Percentiles rank a stretch among this genome's conserved stretches.
Evolutionary conservation across 2,113 vertebrate genomes (phyloP).

Genomic region (Siphamia tubifer): DNA sequence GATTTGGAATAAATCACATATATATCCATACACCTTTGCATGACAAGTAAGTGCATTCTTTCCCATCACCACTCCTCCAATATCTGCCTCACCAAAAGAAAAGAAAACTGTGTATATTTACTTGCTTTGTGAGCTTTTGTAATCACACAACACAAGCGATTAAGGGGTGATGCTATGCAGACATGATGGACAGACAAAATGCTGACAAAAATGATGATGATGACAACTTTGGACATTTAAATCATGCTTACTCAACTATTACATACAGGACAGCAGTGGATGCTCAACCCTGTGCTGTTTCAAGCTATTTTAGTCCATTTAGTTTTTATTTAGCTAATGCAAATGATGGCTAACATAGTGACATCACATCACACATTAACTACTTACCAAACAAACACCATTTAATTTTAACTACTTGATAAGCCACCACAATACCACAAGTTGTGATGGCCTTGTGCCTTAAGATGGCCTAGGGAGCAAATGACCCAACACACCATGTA

Average conservation of each 20-base stretch:
- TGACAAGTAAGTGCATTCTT: constrained; percentile 39
- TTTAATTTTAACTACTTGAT: too few species aligned
- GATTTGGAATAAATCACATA: too few species aligned
- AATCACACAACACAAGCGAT: constrained; percentile 39
- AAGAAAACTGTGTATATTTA: constrained; percentile 48
- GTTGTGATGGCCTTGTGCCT: too few species aligned
- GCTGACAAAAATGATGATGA: constrained; percentile 11
- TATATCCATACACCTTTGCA: not conserved
- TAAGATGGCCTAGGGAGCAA: too few species aligned
- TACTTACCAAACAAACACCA: too few species aligned
- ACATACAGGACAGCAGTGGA: not conserved
- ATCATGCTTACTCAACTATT: not conserved
- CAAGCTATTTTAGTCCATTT: too few species aligned
- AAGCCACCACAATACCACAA: too few species aligned
- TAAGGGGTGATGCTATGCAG: constrained; percentile 20
- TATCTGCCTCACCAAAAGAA: constrained; percentile 28
- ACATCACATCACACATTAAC: too few species aligned
- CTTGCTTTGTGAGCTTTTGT: constrained; percentile 12
- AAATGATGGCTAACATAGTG: too few species aligned
- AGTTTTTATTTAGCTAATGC: too few species aligned
- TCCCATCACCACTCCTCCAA: constrained; percentile 10
- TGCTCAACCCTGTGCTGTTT: not conserved
- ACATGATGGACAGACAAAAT: too few species aligned
- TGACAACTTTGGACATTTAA: not conserved
- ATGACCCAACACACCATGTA: too few species aligned